Conservation (phyloP, 2,797 vertebrate species). For the Rousettus madagascariensis region DNA sequence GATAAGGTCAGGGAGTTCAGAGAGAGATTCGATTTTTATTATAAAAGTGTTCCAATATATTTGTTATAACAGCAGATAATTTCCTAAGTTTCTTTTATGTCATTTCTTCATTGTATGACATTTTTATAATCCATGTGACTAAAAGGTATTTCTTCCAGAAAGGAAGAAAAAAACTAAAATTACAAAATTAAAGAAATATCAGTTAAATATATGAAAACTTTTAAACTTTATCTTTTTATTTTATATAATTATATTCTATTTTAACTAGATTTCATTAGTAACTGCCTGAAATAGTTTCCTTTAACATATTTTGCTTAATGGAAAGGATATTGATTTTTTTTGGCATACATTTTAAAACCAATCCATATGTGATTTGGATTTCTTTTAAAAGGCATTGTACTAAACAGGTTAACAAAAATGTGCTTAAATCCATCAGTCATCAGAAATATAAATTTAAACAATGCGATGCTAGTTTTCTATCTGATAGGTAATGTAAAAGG, state of each 20-base stretch:
- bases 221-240: constrained; percentile 20
- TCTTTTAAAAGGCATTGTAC: background rate
- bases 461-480: background rate
- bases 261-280: background rate
- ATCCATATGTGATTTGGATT: background rate
- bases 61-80: constrained; percentile 17
- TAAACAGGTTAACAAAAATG: background rate
- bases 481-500: background rate
- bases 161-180: background rate
- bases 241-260: background rate
- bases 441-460: constrained; percentile 1
- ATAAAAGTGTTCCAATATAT: background rate
- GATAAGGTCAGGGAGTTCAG: background rate
- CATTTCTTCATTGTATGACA: background rate
- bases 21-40: constrained; percentile 8
- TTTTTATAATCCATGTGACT: background rate
- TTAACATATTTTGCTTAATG: background rate
- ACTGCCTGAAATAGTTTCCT: background rate
- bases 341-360: background rate
- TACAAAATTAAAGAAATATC: background rate
- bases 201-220: background rate
- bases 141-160: constrained; percentile 13
- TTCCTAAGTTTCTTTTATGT: background rate
- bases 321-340: background rate
- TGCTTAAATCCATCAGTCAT: background rate